These are phyloP conservation scores for Poliocrania exsul DNA, from an alignment of 2,797 vertebrate species.

Conservation along the genomic window DNA sequence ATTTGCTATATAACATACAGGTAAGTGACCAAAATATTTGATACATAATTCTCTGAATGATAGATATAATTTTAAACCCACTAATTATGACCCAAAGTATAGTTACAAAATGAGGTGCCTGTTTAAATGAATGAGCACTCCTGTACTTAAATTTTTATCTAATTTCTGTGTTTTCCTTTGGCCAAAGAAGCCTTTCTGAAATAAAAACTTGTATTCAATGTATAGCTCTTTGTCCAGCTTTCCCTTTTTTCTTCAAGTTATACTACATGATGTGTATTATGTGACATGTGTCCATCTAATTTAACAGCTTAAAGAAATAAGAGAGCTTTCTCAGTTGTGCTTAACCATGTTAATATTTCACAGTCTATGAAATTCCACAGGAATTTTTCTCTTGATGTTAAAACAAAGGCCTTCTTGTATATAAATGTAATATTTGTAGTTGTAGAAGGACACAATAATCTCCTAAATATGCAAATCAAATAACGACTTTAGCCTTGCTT, in stretches of 20 bases:
- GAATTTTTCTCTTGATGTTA: neutral
- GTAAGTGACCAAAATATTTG: neutral
- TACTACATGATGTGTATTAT: neutral
- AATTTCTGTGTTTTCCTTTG: neutral
- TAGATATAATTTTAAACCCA: neutral
- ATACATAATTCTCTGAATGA: neutral
- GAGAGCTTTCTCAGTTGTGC: neutral
- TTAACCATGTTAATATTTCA: neutral
- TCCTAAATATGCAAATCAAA: conserved; percentile 3
- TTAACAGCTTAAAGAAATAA: neutral
- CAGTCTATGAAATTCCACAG: neutral
- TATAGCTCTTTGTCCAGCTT: neutral
- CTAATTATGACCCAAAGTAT: neutral
- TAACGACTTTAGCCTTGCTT: neutral
- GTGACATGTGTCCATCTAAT: neutral
- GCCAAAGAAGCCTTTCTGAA: neutral
- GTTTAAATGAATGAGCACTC: neutral
- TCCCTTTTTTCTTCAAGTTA: neutral
- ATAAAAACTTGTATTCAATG: neutral
- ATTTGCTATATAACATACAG: neutral
- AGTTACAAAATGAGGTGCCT: neutral
- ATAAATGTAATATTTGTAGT: neutral
- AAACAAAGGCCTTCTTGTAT: neutral
- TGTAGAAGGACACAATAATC: neutral
- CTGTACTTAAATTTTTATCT: neutral